phyloP scores from a whole-genome alignment of 2,888 invertebrate genomes.

The Apocheima hispidaria region DNA sequence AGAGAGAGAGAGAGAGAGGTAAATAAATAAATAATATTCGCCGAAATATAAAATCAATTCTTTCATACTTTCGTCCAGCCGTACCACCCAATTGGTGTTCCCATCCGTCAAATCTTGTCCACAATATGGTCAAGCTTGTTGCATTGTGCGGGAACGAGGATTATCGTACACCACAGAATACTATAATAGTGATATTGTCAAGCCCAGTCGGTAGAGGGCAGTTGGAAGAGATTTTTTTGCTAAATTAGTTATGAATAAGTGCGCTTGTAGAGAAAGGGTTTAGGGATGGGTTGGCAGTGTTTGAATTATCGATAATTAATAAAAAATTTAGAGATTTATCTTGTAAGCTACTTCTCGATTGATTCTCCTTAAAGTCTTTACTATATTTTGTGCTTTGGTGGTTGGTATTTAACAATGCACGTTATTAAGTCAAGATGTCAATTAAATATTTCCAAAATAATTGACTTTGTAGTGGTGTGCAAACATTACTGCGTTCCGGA shows the following conservation, averaged over 20 bases:
- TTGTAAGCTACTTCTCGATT: too few relatives aligned
- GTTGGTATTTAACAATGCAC: too few relatives aligned
- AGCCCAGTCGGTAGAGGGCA: constrained; percentile 62
- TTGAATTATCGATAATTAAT: constrained; percentile 35
- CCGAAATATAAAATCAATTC: neutral
- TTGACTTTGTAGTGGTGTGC: too few relatives aligned
- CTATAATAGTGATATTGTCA: constrained; percentile 53
- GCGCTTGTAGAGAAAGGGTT: constrained; percentile 61
- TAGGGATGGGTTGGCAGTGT: constrained; percentile 33
- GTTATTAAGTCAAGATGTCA: too few relatives aligned
- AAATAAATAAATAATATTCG: too few relatives aligned
- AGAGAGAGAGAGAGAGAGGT: too few relatives aligned
- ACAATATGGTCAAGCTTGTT: constrained; percentile 77
- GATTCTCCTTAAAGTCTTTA: too few relatives aligned
- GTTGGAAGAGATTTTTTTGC: constrained; percentile 59
- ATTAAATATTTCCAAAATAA: too few relatives aligned
- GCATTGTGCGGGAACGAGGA: constrained; percentile 73
- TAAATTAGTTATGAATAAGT: constrained; percentile 80
- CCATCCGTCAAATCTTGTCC: constrained; percentile 64
- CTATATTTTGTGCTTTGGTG: too few relatives aligned
- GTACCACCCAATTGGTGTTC: constrained; percentile 47
- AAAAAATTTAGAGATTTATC: too few relatives aligned
- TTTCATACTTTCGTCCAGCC: constrained; percentile 49
- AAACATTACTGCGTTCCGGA: too few relatives aligned
- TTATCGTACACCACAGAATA: constrained; percentile 47